phyloP scores from a whole-genome alignment of 2,888 invertebrate genomes.

The Willowsia nigromaculata region DNA sequence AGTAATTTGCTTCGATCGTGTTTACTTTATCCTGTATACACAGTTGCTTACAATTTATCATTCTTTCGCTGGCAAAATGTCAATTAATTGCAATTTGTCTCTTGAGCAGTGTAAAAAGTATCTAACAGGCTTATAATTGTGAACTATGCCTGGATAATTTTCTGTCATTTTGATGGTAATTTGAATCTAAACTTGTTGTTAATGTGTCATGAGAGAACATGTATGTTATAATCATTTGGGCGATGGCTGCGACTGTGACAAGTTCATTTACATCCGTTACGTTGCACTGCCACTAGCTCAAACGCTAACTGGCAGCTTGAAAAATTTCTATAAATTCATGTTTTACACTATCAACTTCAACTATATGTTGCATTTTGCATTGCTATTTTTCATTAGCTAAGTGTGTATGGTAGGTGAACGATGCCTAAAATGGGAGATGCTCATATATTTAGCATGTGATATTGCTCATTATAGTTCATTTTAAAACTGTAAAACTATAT shows the following conservation, averaged over 20 bases:
- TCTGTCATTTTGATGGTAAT: conserved; percentile 1
- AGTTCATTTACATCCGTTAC: conserved; percentile 4
- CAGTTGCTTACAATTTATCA: not conserved
- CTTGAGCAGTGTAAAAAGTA: not conserved
- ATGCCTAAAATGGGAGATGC: not conserved
- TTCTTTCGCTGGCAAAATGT: not conserved
- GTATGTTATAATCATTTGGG: conserved; percentile 18
- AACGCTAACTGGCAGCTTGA: not conserved
- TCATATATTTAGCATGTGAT: not conserved
- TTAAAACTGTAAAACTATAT: too few relatives aligned
- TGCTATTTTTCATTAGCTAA: not conserved
- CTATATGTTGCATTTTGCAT: too few relatives aligned
- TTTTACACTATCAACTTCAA: not conserved
- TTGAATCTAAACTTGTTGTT: conserved; percentile 14
- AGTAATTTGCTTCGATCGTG: not conserved
- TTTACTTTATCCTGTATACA: not conserved
- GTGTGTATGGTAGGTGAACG: not conserved
- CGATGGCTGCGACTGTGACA: conserved; percentile 18
- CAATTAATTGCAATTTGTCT: not conserved
- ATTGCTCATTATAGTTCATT: too few relatives aligned
- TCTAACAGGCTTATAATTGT: not conserved
- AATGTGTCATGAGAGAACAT: not conserved
- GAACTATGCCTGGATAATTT: not conserved
- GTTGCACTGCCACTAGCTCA: not conserved
- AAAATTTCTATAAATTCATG: too few relatives aligned